These are phyloP conservation scores for Semotilus atromaculatus DNA, from an alignment of 2,797 vertebrate genomes.

Conservation along the genomic window DNA sequence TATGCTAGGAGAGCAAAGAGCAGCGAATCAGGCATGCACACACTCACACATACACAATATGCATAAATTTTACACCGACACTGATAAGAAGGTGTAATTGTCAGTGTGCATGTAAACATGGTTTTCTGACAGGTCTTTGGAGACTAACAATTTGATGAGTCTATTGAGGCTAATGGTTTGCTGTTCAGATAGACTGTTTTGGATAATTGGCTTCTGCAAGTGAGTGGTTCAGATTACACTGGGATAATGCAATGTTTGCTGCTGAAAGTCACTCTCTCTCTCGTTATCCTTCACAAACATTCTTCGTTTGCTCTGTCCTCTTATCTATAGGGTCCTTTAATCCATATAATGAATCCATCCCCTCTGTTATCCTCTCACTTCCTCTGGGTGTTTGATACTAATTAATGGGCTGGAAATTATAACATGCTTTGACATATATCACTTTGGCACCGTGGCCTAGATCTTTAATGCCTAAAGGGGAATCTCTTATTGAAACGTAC, in stretches of 20 bases:
- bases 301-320: constrained; percentile 16
- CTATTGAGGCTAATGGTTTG: constrained; percentile 40
- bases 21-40: background rate
- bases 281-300: constrained; percentile 11
- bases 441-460: constrained; percentile 48
- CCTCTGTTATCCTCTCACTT: constrained; percentile 19
- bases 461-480: constrained; percentile 51
- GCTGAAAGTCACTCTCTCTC: background rate
- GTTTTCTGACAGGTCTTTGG: constrained; percentile 33
- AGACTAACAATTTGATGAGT: constrained; percentile 35
- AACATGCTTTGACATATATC: constrained; percentile 59
- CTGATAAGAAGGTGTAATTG: constrained; percentile 44
- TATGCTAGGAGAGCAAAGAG: constrained; percentile 14
- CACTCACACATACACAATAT: background rate
- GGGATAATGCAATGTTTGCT: constrained; percentile 38
- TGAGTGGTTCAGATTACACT: constrained; percentile 48
- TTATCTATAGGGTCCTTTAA: constrained; percentile 37
- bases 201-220: constrained; percentile 54
- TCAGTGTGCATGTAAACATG: constrained; percentile 13
- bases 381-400: constrained; percentile 49
- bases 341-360: constrained; percentile 31
- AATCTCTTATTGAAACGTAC: constrained; percentile 41
- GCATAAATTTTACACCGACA: background rate
- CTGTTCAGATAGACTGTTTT: constrained; percentile 46
- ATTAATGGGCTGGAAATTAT: constrained; percentile 56